Evolutionary conservation across 2,888 invertebrate species (phyloP).

Genomic region (Choristoneura rosaceana): DNA sequence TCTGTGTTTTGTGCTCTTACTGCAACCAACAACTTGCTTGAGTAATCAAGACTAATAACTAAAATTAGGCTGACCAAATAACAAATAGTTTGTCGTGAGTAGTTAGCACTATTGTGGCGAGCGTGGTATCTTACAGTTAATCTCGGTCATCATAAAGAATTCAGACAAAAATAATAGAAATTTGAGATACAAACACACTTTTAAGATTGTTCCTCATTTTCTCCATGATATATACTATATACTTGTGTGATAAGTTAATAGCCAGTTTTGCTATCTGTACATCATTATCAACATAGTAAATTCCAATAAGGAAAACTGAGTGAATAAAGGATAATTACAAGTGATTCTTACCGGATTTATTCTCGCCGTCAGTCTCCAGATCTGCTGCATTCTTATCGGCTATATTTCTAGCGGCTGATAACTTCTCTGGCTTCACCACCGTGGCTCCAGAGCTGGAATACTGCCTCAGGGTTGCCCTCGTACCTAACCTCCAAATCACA

Average conservation of each 20-base stretch:
- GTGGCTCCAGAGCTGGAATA: conserved; percentile 90
- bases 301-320: not conserved
- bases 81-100: too few species aligned
- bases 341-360: conserved; percentile 57
- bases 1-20: too few species aligned
- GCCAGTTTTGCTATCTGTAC: too few species aligned
- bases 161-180: too few species aligned
- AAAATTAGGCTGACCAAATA: too few species aligned
- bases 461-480: conserved; percentile 66
- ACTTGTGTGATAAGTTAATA: too few species aligned
- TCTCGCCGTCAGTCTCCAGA: conserved; percentile 47
- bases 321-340: not conserved
- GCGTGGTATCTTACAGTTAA: too few species aligned
- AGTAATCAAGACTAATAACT: too few species aligned
- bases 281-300: not conserved
- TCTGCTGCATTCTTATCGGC: conserved; percentile 54
- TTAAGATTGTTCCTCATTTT: not conserved
- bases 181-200: not conserved
- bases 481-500: conserved; percentile 83
- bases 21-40: too few species aligned
- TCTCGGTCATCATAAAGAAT: too few species aligned
- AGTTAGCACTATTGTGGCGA: too few species aligned
- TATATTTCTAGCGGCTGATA: conserved; percentile 58
- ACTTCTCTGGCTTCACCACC: conserved; percentile 89
- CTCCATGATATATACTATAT: too few species aligned